These are phyloP conservation scores for Fulmarus glacialis DNA, from an alignment of 2,113 vertebrate species.

Conservation along the genomic window DNA sequence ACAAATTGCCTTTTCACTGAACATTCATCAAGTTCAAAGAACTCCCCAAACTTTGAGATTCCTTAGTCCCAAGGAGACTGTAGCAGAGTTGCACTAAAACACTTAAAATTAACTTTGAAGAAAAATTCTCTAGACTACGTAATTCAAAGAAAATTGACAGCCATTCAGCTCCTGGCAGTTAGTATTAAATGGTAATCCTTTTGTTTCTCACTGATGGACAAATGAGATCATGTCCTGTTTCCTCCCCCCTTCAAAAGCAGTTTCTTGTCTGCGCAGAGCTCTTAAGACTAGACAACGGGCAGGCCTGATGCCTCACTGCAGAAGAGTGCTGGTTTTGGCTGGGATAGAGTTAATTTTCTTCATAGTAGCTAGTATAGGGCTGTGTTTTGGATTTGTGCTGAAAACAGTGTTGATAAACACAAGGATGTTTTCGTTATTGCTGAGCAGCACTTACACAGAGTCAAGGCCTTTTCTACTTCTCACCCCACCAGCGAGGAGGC, in stretches of 20 bases:
- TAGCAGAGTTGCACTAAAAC: not conserved
- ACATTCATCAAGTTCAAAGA: not conserved
- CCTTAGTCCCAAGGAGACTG: not conserved
- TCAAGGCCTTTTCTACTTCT: no score
- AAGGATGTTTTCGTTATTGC: no score
- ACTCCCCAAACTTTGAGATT: not conserved
- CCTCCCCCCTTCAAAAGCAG: not conserved
- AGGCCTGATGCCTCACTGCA: not conserved
- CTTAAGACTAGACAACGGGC: not conserved
- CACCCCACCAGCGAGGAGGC: no score
- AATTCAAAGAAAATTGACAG: not conserved
- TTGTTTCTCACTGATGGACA: conserved; percentile 8
- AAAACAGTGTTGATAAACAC: no score
- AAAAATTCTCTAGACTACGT: not conserved
- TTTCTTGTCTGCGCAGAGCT: not conserved
- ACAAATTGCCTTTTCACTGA: not conserved
- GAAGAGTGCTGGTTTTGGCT: not conserved
- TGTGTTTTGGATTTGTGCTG: no score
- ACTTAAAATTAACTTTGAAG: not conserved
- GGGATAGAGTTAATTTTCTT: no score
- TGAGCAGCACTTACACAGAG: no score
- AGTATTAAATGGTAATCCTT: not conserved
- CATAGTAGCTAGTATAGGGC: no score
- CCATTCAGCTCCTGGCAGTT: not conserved
- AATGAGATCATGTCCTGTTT: conserved; percentile 47